Base-by-base conservation (phyloP, 2,113 vertebrate species). In the Heteronetta atricapilla region DNA sequence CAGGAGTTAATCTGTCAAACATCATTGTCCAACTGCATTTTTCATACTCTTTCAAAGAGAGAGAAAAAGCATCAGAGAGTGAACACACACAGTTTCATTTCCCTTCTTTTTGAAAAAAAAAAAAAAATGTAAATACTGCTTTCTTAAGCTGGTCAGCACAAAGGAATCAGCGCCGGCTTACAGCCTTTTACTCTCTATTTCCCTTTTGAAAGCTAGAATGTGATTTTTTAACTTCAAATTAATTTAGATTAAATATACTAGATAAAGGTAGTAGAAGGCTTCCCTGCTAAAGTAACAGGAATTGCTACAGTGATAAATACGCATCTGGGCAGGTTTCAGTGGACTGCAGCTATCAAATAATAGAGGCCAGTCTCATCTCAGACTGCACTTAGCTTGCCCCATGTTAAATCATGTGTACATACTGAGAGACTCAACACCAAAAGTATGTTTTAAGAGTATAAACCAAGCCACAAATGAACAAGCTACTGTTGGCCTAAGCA, bases 1-100 rank as follows among this genome's bases (percentile, higher is more conserved):
- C 69, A 62, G 72, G 77, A 86, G 48, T 93, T 72, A 90, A 95
- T 88, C 62, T 81, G 88, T 58, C 92, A 93, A 78, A 88, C 76
- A 90, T 60, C 69, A 40, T n/a, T 78, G 80, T 68, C 77, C 79
- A 81, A 62, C 36, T 92, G 84, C 62, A 84, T 89, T 96, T 96
- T 95, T 96, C 88, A 86, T 78, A n/a, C 38, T 79, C 50, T 68
- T 72, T 85, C 70, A 90, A 70, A 95, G 69, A 62, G 80, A 94
- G 69, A 62, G 80, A 63, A 40, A n/a, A 72, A 82, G 77, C 18
- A 52, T 80, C 69, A 46, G 67, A 29, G 58, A 72, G 48, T 4
- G 0, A 6, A n/a, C 2, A 8, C 62, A 38, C 26, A 26, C 28
- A 13, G 42, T 85, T 86, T 92, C 81, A 73, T 22, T 66, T 76